A percentile compares a stretch with the other conserved stretches of the same genome.
phyloP scores from a whole-genome alignment of 2,797 vertebrate species.

The Cygnus olor region DNA sequence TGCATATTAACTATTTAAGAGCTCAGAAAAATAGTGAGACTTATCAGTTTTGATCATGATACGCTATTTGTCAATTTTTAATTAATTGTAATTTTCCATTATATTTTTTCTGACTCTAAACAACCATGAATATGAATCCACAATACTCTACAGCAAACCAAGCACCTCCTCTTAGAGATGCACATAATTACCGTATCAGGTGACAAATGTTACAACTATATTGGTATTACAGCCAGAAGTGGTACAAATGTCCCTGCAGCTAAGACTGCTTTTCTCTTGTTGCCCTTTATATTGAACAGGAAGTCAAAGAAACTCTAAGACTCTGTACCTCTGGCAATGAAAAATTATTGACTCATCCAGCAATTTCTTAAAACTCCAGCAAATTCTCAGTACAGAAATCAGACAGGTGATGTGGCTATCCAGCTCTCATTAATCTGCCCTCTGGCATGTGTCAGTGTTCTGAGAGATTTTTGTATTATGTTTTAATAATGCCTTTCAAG shows the following conservation, averaged over 20 bases:
- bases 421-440: constrained; percentile 38
- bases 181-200: constrained; percentile 28
- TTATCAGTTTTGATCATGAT: not conserved
- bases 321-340: not conserved
- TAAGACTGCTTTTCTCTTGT: not conserved
- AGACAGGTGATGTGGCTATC: not conserved
- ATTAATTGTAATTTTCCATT: not conserved
- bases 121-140: not conserved
- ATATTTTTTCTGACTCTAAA: not conserved
- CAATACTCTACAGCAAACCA: not conserved
- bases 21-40: not conserved
- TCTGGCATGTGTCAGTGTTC: constrained; percentile 31
- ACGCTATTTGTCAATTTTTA: not conserved
- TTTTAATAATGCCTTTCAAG: constrained; percentile 45
- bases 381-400: constrained; percentile 24
- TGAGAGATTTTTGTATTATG: constrained; percentile 7
- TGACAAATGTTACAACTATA: constrained; percentile 11
- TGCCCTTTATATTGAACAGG: not conserved
- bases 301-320: not conserved
- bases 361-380: constrained; percentile 11
- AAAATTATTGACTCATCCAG: constrained; percentile 34
- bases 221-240: not conserved
- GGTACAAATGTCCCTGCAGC: not conserved
- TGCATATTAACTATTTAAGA: not conserved
- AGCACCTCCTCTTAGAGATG: not conserved